Conservation (phyloP, 2,113 vertebrate genomes). For the Larimichthys polyactis region DNA sequence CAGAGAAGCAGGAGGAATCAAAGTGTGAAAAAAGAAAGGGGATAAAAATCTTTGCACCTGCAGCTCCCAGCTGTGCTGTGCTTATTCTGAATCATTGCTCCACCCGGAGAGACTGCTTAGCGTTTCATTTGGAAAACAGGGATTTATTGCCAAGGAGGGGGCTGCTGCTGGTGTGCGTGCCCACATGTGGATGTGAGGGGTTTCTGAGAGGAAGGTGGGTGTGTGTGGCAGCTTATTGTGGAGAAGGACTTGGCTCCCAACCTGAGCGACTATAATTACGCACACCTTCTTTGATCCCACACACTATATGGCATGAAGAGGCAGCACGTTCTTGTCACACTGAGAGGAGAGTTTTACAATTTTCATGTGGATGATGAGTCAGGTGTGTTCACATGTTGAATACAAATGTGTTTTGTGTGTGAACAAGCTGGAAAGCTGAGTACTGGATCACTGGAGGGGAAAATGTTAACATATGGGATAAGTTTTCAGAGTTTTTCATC, state of each 20-base stretch:
- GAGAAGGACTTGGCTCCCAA: constrained; percentile 62
- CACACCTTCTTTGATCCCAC: constrained; percentile 53
- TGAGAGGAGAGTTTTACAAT: not conserved
- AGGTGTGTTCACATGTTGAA: not conserved
- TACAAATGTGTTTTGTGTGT: not conserved
- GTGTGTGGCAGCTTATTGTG: constrained; percentile 36
- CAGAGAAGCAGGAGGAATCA: constrained; percentile 32
- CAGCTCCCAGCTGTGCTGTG: constrained; percentile 67
- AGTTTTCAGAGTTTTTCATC: not conserved
- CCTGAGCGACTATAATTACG: constrained; percentile 70
- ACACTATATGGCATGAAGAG: constrained; percentile 8
- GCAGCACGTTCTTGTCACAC: not conserved
- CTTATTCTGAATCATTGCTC: constrained; percentile 75
- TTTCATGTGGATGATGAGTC: constrained; percentile 14
- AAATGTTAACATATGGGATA: not conserved
- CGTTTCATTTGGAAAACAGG: constrained; percentile 75
- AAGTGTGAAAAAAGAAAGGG: constrained; percentile 29
- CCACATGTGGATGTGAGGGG: not conserved
- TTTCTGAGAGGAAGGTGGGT: constrained; percentile 11
- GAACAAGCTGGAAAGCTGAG: not conserved
- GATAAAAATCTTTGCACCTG: constrained; percentile 64
- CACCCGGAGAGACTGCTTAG: constrained; percentile 65
- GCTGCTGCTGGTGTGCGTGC: constrained; percentile 17
- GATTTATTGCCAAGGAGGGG: constrained; percentile 70
- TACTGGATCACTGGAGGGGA: not conserved